Evolutionary conservation across 2,888 invertebrate species (phyloP).

Genomic region (Drosophila rellima): DNA sequence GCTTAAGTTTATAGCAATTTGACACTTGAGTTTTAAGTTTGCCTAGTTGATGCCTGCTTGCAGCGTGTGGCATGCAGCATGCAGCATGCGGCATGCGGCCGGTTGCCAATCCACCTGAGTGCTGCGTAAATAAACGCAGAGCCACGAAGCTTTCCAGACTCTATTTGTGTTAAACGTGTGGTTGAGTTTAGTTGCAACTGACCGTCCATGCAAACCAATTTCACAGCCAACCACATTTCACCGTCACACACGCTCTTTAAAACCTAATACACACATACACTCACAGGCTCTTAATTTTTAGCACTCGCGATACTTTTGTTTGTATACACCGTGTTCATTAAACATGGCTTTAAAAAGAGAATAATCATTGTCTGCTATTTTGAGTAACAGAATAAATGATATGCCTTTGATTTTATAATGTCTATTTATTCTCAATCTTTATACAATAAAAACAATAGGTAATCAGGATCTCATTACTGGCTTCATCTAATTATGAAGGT

Average conservation of each 20-base stretch:
- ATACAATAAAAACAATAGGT: too few species aligned
- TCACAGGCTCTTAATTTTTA: conserved; percentile 3
- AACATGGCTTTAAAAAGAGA: not conserved
- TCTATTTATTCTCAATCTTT: not conserved
- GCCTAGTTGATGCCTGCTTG: conserved; percentile 7
- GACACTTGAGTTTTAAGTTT: conserved; percentile 65
- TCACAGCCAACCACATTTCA: conserved; percentile 59
- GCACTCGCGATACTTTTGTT: conserved; percentile 1
- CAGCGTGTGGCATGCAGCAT: not conserved
- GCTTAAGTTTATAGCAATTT: conserved; percentile 59
- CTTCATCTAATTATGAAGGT: too few species aligned
- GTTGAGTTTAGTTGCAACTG: conserved; percentile 26
- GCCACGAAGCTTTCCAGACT: conserved; percentile 25
- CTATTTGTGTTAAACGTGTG: conserved; percentile 38
- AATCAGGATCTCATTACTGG: too few species aligned
- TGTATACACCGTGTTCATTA: not conserved
- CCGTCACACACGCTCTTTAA: conserved; percentile 28
- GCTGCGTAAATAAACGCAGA: conserved; percentile 43
- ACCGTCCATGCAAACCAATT: conserved; percentile 54
- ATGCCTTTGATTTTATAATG: too few species aligned
- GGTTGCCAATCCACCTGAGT: conserved; percentile 49
- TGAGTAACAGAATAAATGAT: not conserved
- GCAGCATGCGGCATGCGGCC: not conserved
- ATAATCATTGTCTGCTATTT: not conserved
- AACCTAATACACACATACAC: conserved; percentile 2